phyloP scores from a whole-genome alignment of 1,140 invertebrate species.

The Papilio polyxenes region DNA sequence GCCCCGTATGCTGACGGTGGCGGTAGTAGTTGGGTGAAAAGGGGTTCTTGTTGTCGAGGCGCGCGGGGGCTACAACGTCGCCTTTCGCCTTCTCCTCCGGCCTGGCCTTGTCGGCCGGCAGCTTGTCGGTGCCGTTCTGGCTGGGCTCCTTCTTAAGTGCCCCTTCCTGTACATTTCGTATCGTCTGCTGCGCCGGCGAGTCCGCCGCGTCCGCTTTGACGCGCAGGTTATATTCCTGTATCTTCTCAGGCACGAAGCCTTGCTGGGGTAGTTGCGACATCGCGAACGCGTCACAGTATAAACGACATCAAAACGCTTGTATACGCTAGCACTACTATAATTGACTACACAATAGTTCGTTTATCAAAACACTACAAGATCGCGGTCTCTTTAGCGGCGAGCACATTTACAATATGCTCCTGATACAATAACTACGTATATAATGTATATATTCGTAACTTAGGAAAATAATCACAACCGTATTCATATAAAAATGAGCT shows the following conservation, averaged over 20 bases:
- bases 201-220: constrained; percentile 67
- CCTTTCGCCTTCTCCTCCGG: constrained; percentile 56
- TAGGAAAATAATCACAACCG: constrained; percentile 73
- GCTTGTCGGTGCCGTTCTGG: constrained; percentile 60
- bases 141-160: constrained; percentile 63
- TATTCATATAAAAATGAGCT: constrained; percentile 59
- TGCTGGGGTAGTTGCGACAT: constrained; percentile 77
- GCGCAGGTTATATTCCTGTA: constrained; percentile 74
- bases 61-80: constrained; percentile 52
- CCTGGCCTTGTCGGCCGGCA: constrained; percentile 48
- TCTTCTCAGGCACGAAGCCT: constrained; percentile 76
- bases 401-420: constrained; percentile 57
- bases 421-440: constrained; percentile 30
- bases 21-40: constrained; percentile 71
- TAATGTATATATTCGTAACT: constrained; percentile 40
- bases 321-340: constrained; percentile 61
- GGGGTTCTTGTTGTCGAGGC: constrained; percentile 68
- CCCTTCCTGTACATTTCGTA: constrained; percentile 47
- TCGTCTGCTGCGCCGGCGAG: constrained; percentile 48
- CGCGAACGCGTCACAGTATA: constrained; percentile 50
- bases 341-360: constrained; percentile 62
- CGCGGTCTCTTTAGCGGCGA: constrained; percentile 28
- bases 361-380: constrained; percentile 56
- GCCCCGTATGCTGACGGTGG: constrained; percentile 64
- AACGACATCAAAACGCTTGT: constrained; percentile 66